Percentiles rank a stretch among this genome's conserved stretches.
These are phyloP conservation scores for Daktulosphaira vitifoliae DNA, from an alignment of 1,140 invertebrate species.

Conservation along the genomic window DNA sequence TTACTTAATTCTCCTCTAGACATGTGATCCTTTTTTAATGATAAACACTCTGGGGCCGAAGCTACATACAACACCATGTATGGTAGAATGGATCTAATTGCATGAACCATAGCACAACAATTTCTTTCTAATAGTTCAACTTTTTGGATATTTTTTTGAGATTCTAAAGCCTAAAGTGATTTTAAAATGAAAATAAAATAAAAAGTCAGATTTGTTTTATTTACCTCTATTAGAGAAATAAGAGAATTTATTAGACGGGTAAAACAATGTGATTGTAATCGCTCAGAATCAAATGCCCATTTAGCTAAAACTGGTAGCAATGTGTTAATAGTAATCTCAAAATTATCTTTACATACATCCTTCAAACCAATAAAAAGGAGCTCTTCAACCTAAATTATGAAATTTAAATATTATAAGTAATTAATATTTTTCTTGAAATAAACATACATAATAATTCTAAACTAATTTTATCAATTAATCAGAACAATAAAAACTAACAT, in stretches of 20 bases:
- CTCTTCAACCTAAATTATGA: constrained; percentile 48
- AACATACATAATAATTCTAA: constrained; percentile 4
- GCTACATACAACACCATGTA: constrained; percentile 48
- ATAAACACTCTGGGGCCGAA: constrained; percentile 40
- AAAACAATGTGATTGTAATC: constrained; percentile 47
- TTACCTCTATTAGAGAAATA: constrained; percentile 36
- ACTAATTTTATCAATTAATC: background rate
- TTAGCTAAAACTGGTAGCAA: constrained; percentile 52
- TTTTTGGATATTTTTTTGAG: constrained; percentile 32
- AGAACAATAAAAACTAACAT: background rate
- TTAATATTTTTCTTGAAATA: too few relatives aligned
- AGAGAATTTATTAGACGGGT: constrained; percentile 38
- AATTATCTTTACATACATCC: constrained; percentile 48
- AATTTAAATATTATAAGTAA: constrained; percentile 30
- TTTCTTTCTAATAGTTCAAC: constrained; percentile 38
- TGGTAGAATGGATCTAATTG: constrained; percentile 48
- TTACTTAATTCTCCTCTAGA: constrained; percentile 21
- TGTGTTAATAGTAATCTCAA: constrained; percentile 44
- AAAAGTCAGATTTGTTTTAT: background rate
- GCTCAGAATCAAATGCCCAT: constrained; percentile 53
- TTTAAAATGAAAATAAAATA: background rate
- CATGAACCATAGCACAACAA: constrained; percentile 39
- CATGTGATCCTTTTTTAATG: background rate
- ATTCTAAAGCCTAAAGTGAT: constrained; percentile 6
- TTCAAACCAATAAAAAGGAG: constrained; percentile 49